Evolutionary conservation across 1,140 invertebrate species (phyloP), one percentile per base, ranked within the genome.

Genomic region (Lepidurus arcticus): DNA sequence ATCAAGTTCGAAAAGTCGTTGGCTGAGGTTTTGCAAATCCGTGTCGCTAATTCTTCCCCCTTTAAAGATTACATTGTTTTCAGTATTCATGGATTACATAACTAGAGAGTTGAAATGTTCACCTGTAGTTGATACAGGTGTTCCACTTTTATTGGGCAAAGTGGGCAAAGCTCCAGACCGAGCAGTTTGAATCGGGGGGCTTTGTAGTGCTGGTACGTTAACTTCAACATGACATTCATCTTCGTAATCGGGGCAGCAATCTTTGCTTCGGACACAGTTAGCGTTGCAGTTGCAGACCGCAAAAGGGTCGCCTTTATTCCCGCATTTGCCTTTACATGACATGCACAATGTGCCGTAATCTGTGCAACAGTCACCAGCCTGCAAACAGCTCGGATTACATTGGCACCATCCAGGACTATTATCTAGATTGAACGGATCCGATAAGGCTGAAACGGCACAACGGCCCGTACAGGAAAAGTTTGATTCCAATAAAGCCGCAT

Each of bases 391-490:
- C 8, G 53, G 53, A 65, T 65, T 65, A 21, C 53, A 65, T 21
- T 65, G 53, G 21, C 53, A 65, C 53, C 53, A 65, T 13, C 53
- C 53, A 11, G 53, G 53, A 65, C 53, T 65, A 21, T 21, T 65
- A 65, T 65, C 53, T 65, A 21, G 21, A 16, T 65, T 65, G 53
- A 65, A 65, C 16, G 53, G 53, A 16, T 65, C 53, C 13, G 53
- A 65, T 65, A 65, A 65, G 53, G 53, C 53, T n/a, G 53, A 65
- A 65, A 16, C 53, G 53, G 8, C 16, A 65, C 53, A 65, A 65
- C 53, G 53, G 53, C 53, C 53, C 16, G 53, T 21, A 21, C 53
- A 65, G 4, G 53, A 11, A 65, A 65, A 65, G 21, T 65, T 65
- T 16, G 53, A 65, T 21, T 65, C 53, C n/a, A 65, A 16, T 65